Base-by-base conservation (phyloP, 2,113 vertebrate species). In the Labeo rohita region DNA sequence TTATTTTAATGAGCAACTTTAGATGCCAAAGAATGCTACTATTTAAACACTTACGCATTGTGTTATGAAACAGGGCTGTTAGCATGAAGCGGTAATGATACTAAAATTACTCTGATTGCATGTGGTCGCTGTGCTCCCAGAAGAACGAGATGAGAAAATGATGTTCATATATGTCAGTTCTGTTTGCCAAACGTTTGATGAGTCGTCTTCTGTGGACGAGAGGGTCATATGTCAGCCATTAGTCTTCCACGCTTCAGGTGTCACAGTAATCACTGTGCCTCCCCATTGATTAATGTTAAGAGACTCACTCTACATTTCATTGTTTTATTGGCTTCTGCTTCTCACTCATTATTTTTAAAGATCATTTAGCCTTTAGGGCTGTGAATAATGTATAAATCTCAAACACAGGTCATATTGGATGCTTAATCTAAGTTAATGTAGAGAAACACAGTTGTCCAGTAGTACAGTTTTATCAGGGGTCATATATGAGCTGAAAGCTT, bases 221-320 rank as follows among this genome's bases (percentile, higher is more conserved):
- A 23, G 68, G 84, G 50, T 86, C 77, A 80, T 21, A 36, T 61
- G 63, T 86, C 63, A 72, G 77, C 65, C 77, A 72, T 86, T 80
- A 59, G 36, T 72, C 78, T 80, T 86, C 66, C 84, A 72, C 52
- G 76, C 84, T 80, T 72, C 65, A 86, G 54, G 76, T 59, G 50
- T 80, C 21, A 21, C 76, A 59, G 65, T 80, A 56, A 68, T 80
- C 75, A 21, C 39, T 77, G 43, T 84, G 56, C 12, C 39, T 77
- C 83, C 28, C 21, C 49, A 61, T n/a, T 84, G 68, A 84, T 56
- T 45, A 45, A 84, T 84, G 82, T 43, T 66, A 5, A n/a, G 59
- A 81, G 79, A 65, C 61, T 23, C n/a, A 4, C 16, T 47, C 56
- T 16, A 59, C 52, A 39, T 36, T 36, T 61, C 36, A 80, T 63